Conservation (phyloP, 2,888 invertebrate genomes). For the Heteropelma amictum region DNA sequence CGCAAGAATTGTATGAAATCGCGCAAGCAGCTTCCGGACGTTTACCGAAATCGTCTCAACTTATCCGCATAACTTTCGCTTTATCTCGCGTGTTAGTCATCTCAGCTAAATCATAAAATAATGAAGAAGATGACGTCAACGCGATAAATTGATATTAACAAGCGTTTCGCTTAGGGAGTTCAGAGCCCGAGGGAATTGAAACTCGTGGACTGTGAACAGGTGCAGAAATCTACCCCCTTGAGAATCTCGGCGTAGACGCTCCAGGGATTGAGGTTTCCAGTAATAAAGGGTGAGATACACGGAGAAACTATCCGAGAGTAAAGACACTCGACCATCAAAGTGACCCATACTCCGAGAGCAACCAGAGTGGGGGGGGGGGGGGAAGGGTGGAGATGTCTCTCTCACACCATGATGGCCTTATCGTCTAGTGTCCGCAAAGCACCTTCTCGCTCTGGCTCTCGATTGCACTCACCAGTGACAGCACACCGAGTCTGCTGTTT, state of each 20-base stretch:
- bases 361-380: conserved; percentile 50
- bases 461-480: conserved; percentile 65
- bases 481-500: background rate
- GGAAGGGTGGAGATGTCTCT: background rate
- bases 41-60: too few relatives aligned
- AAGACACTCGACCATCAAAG: conserved; percentile 73
- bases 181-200: background rate
- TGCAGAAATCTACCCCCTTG: conserved; percentile 29
- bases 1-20: too few relatives aligned
- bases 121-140: background rate
- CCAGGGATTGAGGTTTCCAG: background rate
- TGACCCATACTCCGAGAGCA: conserved; percentile 69
- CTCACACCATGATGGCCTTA: background rate
- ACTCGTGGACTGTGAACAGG: conserved; percentile 41
- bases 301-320: conserved; percentile 40
- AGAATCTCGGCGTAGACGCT: conserved; percentile 33
- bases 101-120: too few relatives aligned
- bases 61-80: too few relatives aligned
- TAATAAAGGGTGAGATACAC: conserved; percentile 34
- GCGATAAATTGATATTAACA: background rate
- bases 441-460: conserved; percentile 53
- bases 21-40: too few relatives aligned
- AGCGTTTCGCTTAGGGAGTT: conserved; percentile 4
- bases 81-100: too few relatives aligned
- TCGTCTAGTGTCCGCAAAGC: conserved; percentile 10